Conservation (phyloP, 2,888 invertebrate species). For the Mythimna pallens region DNA sequence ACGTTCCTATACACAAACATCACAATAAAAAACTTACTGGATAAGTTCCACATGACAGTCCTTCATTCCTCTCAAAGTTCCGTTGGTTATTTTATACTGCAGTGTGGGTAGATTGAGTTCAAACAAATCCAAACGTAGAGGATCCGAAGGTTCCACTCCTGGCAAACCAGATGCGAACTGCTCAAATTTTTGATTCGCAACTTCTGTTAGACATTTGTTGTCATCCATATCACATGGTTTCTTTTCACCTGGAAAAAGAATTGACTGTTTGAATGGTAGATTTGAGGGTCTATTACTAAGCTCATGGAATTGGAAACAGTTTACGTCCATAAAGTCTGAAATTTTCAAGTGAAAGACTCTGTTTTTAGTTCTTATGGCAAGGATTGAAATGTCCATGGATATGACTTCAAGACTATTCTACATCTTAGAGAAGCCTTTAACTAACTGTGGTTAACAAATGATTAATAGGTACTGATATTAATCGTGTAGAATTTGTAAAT, state of each 20-base stretch:
- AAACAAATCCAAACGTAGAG: slow-evolving; percentile 4
- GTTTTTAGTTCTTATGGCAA: background rate
- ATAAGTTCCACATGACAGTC: slow-evolving; percentile 27
- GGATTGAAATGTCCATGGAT: background rate
- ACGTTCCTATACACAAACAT: background rate
- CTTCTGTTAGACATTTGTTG: slow-evolving; percentile 14
- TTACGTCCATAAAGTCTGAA: no score
- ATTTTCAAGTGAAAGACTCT: no score
- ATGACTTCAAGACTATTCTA: background rate
- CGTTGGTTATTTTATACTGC: slow-evolving; percentile 19
- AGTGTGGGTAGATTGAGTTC: slow-evolving; percentile 9
- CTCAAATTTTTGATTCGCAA: background rate
- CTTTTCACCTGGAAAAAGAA: slow-evolving; percentile 13
- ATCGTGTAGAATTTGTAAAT: background rate
- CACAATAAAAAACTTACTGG: slow-evolving; percentile 17
- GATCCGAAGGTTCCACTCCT: slow-evolving; percentile 31
- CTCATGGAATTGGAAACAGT: background rate
- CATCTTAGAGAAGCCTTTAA: background rate
- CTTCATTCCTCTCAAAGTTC: slow-evolving; percentile 19
- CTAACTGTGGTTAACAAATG: background rate
- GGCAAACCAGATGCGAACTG: slow-evolving; percentile 11
- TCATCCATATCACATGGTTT: slow-evolving; percentile 19
- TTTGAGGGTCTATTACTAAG: background rate
- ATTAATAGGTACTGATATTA: background rate
- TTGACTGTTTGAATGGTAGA: background rate